Conservation (phyloP, 2,797 vertebrate genomes). For the Diceros bicornis region DNA sequence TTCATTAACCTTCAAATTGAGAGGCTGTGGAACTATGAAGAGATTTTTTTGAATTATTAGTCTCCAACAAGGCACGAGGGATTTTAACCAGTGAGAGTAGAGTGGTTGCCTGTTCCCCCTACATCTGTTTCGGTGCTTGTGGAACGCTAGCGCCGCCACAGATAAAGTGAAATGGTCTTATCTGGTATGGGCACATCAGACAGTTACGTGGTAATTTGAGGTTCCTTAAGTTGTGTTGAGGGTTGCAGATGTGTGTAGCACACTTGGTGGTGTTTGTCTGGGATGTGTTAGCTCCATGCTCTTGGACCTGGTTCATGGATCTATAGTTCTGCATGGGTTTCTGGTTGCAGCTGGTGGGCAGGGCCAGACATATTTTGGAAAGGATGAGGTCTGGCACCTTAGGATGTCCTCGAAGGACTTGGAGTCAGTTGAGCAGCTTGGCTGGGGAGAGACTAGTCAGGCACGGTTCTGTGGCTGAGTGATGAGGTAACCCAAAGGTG, state of each 20-base stretch:
- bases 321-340: conserved; percentile 94
- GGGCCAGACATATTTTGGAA: conserved; percentile 96
- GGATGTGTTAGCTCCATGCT: conserved; percentile 77
- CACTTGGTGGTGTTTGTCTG: neutral
- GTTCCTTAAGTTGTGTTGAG: neutral
- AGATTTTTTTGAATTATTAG: neutral
- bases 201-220: neutral
- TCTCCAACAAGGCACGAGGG: neutral
- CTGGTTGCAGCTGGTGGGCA: conserved; percentile 94
- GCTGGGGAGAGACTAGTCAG: conserved; percentile 94
- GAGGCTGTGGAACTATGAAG: conserved; percentile 87
- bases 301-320: conserved; percentile 86
- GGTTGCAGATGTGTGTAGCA: no score
- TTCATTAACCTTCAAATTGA: conserved; percentile 97
- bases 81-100: neutral
- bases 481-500: conserved; percentile 96
- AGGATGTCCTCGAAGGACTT: conserved; percentile 93
- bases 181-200: no score
- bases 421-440: conserved; percentile 94
- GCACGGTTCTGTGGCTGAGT: conserved; percentile 94
- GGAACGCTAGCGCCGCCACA: neutral
- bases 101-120: neutral
- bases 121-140: neutral
- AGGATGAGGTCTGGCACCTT: conserved; percentile 94
- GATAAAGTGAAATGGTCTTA: neutral